Conservation (phyloP, 2,888 invertebrate species). For the Gymnocheta viridis region DNA sequence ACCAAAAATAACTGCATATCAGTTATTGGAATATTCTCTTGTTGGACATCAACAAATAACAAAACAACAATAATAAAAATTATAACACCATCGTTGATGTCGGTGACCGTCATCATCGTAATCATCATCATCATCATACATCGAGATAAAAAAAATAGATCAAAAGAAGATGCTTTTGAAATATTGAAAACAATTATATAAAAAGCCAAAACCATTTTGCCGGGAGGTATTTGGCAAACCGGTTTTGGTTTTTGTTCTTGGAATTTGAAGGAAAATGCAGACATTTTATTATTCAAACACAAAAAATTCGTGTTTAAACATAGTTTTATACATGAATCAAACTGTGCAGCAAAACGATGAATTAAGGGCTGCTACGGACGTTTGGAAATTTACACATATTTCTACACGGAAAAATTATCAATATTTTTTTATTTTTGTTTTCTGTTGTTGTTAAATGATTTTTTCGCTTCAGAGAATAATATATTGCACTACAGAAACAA, state of each 20-base stretch:
- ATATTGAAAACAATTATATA: conserved; percentile 21
- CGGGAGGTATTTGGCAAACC: not conserved
- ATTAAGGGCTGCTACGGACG: too few relatives aligned
- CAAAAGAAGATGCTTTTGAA: conserved; percentile 27
- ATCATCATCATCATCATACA: not conserved
- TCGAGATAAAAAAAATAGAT: conserved; percentile 1
- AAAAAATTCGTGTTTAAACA: not conserved
- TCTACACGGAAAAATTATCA: too few relatives aligned
- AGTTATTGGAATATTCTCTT: conserved; percentile 44
- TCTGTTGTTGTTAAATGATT: too few relatives aligned
- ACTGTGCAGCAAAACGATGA: too few relatives aligned
- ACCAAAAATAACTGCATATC: conserved; percentile 36
- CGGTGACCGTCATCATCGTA: not conserved
- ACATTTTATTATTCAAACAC: too few relatives aligned
- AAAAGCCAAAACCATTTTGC: conserved; percentile 5
- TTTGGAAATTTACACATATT: too few relatives aligned
- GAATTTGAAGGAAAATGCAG: not conserved
- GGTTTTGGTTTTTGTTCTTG: not conserved
- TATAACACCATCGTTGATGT: conserved; percentile 7
- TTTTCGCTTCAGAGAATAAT: too few relatives aligned
- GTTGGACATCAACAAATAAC: conserved; percentile 14
- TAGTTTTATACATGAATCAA: too few relatives aligned
- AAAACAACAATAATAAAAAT: conserved; percentile 20
- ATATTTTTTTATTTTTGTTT: too few relatives aligned
- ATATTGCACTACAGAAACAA: too few relatives aligned